Evolutionary conservation across 1,140 invertebrate species (phyloP).

Genomic region (Trachelipus rathkii): DNA sequence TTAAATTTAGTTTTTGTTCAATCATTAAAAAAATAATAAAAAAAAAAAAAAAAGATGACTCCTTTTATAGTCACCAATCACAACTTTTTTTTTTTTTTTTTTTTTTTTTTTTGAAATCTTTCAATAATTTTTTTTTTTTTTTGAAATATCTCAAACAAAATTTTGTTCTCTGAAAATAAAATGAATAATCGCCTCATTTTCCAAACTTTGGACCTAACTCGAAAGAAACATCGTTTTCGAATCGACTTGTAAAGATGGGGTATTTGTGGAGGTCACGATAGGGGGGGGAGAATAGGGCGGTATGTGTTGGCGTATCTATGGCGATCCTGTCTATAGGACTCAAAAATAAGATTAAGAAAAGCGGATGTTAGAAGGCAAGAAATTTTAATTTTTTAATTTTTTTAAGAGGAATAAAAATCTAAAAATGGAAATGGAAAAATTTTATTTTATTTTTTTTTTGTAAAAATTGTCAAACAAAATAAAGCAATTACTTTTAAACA

Average conservation of each 20-base stretch:
- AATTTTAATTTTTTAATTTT: no score
- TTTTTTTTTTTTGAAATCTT: no score
- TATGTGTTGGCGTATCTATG: background rate
- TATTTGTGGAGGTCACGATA: background rate
- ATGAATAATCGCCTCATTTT: conserved; percentile 11
- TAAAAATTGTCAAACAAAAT: no score
- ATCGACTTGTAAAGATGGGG: background rate
- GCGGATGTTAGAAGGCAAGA: no score
- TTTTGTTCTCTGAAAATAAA: background rate
- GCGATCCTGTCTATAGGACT: no score
- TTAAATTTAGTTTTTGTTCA: conserved; percentile 1
- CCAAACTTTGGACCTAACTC: background rate
- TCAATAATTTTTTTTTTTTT: background rate
- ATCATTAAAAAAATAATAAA: no score
- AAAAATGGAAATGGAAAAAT: no score
- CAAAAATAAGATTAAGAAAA: no score
- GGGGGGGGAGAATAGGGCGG: background rate
- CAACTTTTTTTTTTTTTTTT: background rate
- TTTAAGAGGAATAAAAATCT: no score
- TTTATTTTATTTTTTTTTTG: no score
- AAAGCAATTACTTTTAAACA: no score
- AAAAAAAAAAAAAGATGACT: background rate
- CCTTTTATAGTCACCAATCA: background rate
- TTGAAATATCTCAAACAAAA: conserved; percentile 5
- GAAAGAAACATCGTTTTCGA: conserved; percentile 2